Evolutionary conservation across 1,140 invertebrate species (phyloP).

Genomic region (Teleogryllus occipitalis): DNA sequence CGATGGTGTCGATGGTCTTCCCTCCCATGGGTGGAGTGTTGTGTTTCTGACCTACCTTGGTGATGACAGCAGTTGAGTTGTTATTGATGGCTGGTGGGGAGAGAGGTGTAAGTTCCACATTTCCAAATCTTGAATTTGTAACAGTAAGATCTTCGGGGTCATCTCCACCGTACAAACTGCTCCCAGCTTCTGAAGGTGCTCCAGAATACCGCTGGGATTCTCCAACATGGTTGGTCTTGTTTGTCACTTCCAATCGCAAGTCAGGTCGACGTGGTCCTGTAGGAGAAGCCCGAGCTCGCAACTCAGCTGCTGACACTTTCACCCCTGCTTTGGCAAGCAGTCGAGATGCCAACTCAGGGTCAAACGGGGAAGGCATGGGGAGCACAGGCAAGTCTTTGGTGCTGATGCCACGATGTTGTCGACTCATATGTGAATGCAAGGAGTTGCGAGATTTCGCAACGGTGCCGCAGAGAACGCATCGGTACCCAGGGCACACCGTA

Average conservation of each 20-base stretch:
- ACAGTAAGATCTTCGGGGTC: slow-evolving; percentile 73
- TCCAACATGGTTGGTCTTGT: slow-evolving; percentile 15
- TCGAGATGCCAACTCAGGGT: slow-evolving; percentile 72
- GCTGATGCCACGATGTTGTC: slow-evolving; percentile 82
- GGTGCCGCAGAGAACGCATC: slow-evolving; percentile 83
- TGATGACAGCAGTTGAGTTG: slow-evolving; percentile 34
- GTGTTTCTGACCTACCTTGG: slow-evolving; percentile 29
- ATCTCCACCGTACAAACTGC: slow-evolving; percentile 62
- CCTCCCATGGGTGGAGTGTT: slow-evolving; percentile 40
- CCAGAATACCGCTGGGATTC: slow-evolving; percentile 34
- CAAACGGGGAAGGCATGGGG: slow-evolving; percentile 83
- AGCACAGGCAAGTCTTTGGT: slow-evolving; percentile 84
- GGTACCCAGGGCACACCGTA: slow-evolving; percentile 82
- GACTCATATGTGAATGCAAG: slow-evolving; percentile 84
- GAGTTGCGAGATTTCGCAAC: slow-evolving; percentile 86
- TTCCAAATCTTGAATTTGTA: slow-evolving; percentile 30
- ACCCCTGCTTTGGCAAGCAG: slow-evolving; percentile 78
- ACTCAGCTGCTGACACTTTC: slow-evolving; percentile 67
- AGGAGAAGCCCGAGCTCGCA: slow-evolving; percentile 70
- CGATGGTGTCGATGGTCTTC: slow-evolving; percentile 48
- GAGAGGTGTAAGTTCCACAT: slow-evolving; percentile 28
- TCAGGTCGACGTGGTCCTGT: slow-evolving; percentile 69
- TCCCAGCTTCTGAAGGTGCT: slow-evolving; percentile 56
- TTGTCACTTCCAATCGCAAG: slow-evolving; percentile 56
- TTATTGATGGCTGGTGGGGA: slow-evolving; percentile 37